phyloP scores from a whole-genome alignment of 92 coral and sea anemone species.

The Muricea muricata region DNA sequence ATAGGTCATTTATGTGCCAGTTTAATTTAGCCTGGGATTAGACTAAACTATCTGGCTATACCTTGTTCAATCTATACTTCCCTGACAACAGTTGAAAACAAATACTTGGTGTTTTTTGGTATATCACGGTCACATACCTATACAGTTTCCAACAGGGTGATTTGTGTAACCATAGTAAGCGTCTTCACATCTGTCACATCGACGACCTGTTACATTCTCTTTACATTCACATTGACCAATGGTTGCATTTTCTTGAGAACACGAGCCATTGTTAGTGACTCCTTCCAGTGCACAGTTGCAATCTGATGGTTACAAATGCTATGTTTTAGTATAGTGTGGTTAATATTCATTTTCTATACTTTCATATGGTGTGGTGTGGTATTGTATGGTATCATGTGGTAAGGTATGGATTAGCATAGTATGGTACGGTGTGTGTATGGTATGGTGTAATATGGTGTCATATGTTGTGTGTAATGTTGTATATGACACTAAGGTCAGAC shows the following conservation, averaged over 20 bases:
- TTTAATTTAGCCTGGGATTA: too few relatives aligned
- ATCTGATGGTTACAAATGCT: constrained; percentile 52
- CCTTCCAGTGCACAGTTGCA: constrained; percentile 82
- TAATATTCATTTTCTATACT: not conserved
- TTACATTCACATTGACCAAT: constrained; percentile 96
- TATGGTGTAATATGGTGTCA: not conserved
- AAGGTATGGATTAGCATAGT: not conserved
- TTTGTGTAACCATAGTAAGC: constrained; percentile 84
- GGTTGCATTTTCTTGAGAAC: constrained; percentile 65
- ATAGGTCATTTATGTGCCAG: not conserved
- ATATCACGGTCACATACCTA: constrained; percentile 70
- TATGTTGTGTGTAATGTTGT: not conserved
- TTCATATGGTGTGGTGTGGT: not conserved
- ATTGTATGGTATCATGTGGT: not conserved
- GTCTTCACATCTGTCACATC: constrained; percentile 82
- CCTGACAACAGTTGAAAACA: too few relatives aligned
- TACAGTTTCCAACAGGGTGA: constrained; percentile 77
- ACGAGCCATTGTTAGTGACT: constrained; percentile 87
- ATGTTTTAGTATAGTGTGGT: not conserved
- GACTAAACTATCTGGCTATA: too few relatives aligned
- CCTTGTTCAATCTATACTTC: too few relatives aligned
- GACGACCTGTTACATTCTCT: constrained; percentile 90
- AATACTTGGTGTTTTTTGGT: too few relatives aligned
- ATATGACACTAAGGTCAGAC: not conserved
- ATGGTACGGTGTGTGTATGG: not conserved